Conservation (phyloP, 1,140 invertebrate genomes). For the Heliothis subflexa region DNA sequence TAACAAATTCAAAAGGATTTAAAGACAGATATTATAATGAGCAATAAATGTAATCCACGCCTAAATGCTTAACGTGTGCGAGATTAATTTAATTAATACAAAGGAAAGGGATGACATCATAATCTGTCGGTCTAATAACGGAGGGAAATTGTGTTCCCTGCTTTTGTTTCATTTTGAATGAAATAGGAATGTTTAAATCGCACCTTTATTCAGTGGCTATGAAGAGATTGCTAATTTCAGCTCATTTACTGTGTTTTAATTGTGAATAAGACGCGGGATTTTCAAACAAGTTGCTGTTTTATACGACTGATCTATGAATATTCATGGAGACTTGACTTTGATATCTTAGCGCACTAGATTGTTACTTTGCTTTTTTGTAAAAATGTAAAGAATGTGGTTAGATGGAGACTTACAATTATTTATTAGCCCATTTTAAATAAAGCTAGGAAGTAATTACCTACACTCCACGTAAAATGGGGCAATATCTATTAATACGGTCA, state of each 20-base stretch:
- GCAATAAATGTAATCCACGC: slow-evolving; percentile 25
- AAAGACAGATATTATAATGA: not conserved
- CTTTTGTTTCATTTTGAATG: slow-evolving; percentile 6
- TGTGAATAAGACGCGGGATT: not conserved
- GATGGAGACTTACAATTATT: too few species aligned
- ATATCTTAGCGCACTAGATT: too few species aligned
- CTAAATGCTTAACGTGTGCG: not conserved
- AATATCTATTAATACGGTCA: too few species aligned
- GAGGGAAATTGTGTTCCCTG: not conserved
- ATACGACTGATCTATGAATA: not conserved
- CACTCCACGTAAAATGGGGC: too few species aligned
- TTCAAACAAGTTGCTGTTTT: not conserved
- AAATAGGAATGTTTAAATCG: slow-evolving; percentile 4
- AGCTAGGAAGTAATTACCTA: too few species aligned
- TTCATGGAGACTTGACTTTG: not conserved
- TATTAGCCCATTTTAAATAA: too few species aligned
- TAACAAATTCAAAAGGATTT: slow-evolving; percentile 8
- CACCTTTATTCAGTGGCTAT: not conserved
- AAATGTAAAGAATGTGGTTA: too few species aligned
- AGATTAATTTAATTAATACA: slow-evolving; percentile 23
- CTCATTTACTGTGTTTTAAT: not conserved
- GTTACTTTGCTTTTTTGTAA: too few species aligned
- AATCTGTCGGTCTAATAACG: slow-evolving; percentile 19
- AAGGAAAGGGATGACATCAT: slow-evolving; percentile 1
- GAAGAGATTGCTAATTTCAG: not conserved